Evolutionary conservation across 2,113 vertebrate species (phyloP).

Genomic region (Alces alces): DNA sequence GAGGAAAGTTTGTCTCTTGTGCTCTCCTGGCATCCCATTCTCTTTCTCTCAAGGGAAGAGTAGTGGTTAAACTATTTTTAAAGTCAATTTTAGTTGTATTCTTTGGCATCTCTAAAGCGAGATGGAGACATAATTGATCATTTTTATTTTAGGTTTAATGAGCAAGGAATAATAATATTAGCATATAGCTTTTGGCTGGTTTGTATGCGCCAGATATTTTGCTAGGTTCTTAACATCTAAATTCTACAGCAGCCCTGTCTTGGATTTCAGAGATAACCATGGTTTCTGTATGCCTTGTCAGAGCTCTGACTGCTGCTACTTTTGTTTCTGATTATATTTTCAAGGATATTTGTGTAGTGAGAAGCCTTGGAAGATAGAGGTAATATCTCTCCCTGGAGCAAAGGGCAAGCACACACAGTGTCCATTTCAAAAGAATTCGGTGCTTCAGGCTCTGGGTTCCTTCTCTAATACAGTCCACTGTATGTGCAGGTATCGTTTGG

Average conservation of each 20-base stretch:
- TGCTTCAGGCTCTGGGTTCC: neutral
- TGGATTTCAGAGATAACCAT: neutral
- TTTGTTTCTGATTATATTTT: constrained; percentile 24
- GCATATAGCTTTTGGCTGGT: neutral
- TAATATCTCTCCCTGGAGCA: neutral
- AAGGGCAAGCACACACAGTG: neutral
- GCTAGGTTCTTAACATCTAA: neutral
- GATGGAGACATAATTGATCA: neutral
- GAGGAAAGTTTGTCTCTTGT: neutral
- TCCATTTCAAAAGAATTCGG: neutral
- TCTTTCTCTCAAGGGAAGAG: neutral
- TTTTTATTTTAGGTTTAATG: constrained; percentile 38
- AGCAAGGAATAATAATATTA: neutral
- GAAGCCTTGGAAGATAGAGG: neutral
- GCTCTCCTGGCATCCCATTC: neutral
- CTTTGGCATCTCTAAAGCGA: constrained; percentile 22
- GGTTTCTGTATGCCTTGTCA: constrained; percentile 1
- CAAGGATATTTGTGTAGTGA: neutral
- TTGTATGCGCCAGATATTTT: neutral
- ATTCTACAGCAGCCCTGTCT: neutral
- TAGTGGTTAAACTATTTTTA: neutral
- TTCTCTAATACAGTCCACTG: neutral
- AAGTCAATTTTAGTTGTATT: neutral
- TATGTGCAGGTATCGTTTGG: neutral
- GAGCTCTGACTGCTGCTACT: neutral